A percentile compares a stretch with the other conserved stretches of the same genome.
These are phyloP conservation scores for Rostratula benghalensis DNA, from an alignment of 2,113 vertebrate species.

Conservation along the genomic window DNA sequence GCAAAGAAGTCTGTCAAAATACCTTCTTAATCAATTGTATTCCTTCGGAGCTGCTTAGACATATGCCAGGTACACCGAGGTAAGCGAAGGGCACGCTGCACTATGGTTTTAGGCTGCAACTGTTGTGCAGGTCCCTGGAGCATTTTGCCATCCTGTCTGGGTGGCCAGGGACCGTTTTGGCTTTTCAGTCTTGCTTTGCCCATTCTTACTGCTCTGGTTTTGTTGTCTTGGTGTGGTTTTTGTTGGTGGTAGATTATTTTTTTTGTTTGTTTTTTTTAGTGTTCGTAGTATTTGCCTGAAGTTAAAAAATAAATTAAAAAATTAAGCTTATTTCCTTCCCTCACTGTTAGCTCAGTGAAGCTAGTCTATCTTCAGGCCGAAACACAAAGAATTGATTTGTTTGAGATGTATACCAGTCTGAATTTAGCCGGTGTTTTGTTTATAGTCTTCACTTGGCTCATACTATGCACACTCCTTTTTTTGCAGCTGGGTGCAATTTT, in stretches of 20 bases:
- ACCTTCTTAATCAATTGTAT: slow-evolving; percentile 19
- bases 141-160: neutral
- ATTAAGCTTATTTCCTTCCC: neutral
- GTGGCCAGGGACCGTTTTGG: neutral
- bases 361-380: neutral
- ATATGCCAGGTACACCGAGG: slow-evolving; percentile 26
- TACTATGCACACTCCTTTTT: neutral
- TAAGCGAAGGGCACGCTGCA: neutral
- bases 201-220: neutral
- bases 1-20: slow-evolving; percentile 19
- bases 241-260: no score
- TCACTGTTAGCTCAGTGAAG: neutral
- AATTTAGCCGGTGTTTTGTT: slow-evolving; percentile 10
- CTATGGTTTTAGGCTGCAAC: neutral
- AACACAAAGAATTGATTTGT: slow-evolving; percentile 20
- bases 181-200: neutral
- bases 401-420: neutral
- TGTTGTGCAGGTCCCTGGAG: neutral
- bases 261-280: neutral
- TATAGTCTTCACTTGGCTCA: neutral
- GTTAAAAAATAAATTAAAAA: neutral
- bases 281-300: neutral
- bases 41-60: slow-evolving; percentile 15
- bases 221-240: neutral
- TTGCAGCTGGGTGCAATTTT: neutral